Evolutionary conservation across 2,113 vertebrate genomes (phyloP), one percentile per base, ranked within the genome.

Genomic region (Illadopsis cleaveri): DNA sequence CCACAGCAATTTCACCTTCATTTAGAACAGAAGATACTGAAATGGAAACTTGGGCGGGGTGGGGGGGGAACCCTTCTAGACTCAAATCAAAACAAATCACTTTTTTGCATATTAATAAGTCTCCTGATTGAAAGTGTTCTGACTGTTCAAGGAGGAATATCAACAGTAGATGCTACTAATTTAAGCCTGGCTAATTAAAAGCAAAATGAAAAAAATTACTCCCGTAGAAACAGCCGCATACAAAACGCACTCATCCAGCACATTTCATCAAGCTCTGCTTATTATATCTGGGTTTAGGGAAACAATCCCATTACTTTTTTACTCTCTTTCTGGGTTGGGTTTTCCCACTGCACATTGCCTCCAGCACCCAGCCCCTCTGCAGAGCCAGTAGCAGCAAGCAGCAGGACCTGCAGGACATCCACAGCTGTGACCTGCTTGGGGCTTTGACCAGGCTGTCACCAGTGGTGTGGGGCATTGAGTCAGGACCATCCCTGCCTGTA

Each of bases 181-280:
- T 98, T 98, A 96, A 98, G 97, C 94, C 91, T 90, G 75, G 81
- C 91, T 97, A 93, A 98, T 98, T 97, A 97, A 95, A 95, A 97
- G 93, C 82, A 54, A 87, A 76, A 95, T 1, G 15, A 86, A 77
- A 90, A 92, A 92, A 95, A 75, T 60, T 7, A 7, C 65, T 91
- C 91, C 94, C 84, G 48, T 96, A 94, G 95, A 97, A 97, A 97
- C 94, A 94, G 91, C 51, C 48, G 0, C 68, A 40, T 2, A 10
- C 62, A 70, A 94, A 89, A 89, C 0, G 0, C 58, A 37, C 42
- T 94, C 89, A 86, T 40, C 65, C 80, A 33, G 76, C 58, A 72
- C 66, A 79, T 69, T 86, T 58, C 69, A 79, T 81, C 76, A 86
- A 86, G 53, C 60, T 90, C 60, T 1, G 1, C 53, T 96, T 87